Base-by-base conservation (phyloP, 2,797 vertebrate species). In the Pygocentrus nattereri region DNA sequence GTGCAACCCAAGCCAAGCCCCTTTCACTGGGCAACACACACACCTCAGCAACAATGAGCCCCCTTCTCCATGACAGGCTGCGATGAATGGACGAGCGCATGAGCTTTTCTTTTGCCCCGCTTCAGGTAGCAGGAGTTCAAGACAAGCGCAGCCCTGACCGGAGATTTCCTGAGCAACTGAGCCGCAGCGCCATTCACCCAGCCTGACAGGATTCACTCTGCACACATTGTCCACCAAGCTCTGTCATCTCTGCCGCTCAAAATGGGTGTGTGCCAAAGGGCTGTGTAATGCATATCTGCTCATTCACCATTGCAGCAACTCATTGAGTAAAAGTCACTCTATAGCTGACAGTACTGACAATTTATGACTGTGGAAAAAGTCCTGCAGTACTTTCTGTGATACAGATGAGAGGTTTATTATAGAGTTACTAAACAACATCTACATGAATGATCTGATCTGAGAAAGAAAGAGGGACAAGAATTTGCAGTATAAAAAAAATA, bases 31-130 rank as follows among this genome's bases (percentile, higher is more conserved):
- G 78, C 81, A 86, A 81, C 81, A 87, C 86, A 88, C 86, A 89
- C 83, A 87, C 72, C 86, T 87, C 81, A 50, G 82, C 88, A 85
- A 91, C 91, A 91, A 90, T 86, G 47, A 62, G 41, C 78, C 82
- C 79, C 76, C 72, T 84, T 86, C 87, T 70, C 81, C 76, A 88
- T 95, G 94, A 93, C 94, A 94, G 92, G 80, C 90, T 88, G 65
- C 80, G 93, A 94, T 92, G 92, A 90, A 92, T 91, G 91, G 93
- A 92, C 85, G 84, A 79, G 76, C 86, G 68, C 83, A 72, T 86
- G 87, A 74, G 71, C 75, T 82, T 56, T 82, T 88, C 87, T 87
- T 78, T 75, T 44, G 15, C 27, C 65, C 84, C 85, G 80, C 87
- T 71, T 84, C 78, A 85, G 82, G 76, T 84, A 76, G 75, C 62